Evolutionary conservation across 2,113 vertebrate species (phyloP).

Genomic region (Budorcas taxicolor): DNA sequence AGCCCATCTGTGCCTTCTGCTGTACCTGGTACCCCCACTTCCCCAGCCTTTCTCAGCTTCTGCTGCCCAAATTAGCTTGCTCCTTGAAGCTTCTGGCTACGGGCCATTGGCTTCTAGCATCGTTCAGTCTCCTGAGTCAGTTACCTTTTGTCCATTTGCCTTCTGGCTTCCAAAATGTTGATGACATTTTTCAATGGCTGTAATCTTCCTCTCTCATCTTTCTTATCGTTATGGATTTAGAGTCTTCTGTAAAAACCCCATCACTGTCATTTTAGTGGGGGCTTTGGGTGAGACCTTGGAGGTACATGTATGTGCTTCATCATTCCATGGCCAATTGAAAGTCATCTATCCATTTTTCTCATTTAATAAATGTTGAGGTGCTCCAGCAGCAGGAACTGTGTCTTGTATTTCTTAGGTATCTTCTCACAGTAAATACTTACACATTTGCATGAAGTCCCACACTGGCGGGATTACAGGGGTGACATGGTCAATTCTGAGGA

Average conservation of each 20-base stretch:
- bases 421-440: not conserved
- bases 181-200: not conserved
- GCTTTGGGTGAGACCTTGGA: not conserved
- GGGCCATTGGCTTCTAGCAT: not conserved
- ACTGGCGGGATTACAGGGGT: not conserved
- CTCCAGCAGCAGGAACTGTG: not conserved
- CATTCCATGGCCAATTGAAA: not conserved
- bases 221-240: not conserved
- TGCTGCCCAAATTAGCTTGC: not conserved
- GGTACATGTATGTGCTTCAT: not conserved
- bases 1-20: not conserved
- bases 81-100: not conserved
- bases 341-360: not conserved
- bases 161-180: conserved; percentile 28
- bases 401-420: not conserved
- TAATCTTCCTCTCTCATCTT: not conserved
- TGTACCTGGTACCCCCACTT: not conserved
- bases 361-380: not conserved
- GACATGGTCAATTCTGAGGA: not conserved
- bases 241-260: not conserved
- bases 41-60: not conserved
- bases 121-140: not conserved
- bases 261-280: conserved; percentile 4
- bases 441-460: not conserved
- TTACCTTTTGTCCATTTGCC: not conserved